These are phyloP conservation scores for Eugnorisma glareosa DNA, from an alignment of 2,888 invertebrate species.

Conservation along the genomic window DNA sequence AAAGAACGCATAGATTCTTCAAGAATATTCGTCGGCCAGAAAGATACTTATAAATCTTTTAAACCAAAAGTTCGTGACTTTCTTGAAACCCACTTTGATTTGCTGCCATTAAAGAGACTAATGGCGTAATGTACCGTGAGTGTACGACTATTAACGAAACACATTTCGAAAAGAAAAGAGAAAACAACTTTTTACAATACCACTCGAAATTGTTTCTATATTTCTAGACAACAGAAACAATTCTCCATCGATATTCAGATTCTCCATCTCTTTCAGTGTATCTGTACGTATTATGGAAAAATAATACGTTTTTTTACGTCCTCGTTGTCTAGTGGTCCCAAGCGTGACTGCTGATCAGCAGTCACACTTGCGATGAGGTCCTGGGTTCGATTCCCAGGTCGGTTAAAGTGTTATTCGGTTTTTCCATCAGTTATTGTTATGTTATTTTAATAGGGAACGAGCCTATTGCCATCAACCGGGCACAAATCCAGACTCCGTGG, in stretches of 20 bases:
- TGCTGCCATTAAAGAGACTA: conserved; percentile 39
- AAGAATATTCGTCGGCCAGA: neutral
- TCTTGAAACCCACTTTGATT: conserved; percentile 51
- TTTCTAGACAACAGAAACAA: neutral
- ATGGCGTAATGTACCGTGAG: conserved; percentile 54
- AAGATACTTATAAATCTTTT: conserved; percentile 22
- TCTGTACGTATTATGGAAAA: neutral
- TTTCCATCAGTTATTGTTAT: no score
- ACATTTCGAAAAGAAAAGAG: conserved; percentile 25
- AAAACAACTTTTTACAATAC: conserved; percentile 12
- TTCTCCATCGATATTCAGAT: neutral
- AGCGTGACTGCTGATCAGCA: no score
- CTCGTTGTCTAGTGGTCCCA: no score
- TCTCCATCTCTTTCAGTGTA: neutral
- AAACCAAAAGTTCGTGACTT: conserved; percentile 23
- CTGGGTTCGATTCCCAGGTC: no score
- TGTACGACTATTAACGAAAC: conserved; percentile 30
- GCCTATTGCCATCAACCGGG: no score
- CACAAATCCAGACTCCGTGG: no score
- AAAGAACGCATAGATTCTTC: neutral
- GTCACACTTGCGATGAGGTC: no score
- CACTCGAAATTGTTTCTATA: neutral
- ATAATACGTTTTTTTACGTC: neutral
- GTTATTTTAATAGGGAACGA: no score
- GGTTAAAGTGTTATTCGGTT: no score